Evolutionary conservation across 2,888 invertebrate species (phyloP).

Genomic region (Nomada lathburiana): DNA sequence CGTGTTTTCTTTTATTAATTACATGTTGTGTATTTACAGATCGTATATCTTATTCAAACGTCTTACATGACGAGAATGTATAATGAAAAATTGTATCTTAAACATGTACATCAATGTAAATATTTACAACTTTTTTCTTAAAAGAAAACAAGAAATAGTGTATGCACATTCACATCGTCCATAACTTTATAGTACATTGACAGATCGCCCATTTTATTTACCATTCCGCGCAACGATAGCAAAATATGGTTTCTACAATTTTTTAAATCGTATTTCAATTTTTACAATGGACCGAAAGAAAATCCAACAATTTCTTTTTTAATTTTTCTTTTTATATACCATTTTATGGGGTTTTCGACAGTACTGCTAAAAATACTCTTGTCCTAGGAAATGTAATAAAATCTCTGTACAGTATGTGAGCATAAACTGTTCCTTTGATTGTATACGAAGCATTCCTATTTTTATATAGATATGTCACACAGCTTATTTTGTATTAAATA

Average conservation of each 20-base stretch:
- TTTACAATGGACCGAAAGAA: background rate
- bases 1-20: conserved; percentile 41
- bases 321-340: background rate
- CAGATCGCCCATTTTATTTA: background rate
- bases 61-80: background rate
- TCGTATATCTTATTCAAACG: conserved; percentile 7
- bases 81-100: conserved; percentile 27
- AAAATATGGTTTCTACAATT: background rate
- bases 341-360: background rate
- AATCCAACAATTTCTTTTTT: background rate
- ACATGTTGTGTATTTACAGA: conserved; percentile 35
- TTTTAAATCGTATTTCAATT: background rate
- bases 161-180: background rate
- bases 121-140: conserved; percentile 20
- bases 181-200: background rate
- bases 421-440: conserved; percentile 59
- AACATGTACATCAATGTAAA: conserved; percentile 16
- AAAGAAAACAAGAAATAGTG: background rate
- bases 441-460: background rate
- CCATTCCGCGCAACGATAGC: background rate
- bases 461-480: background rate
- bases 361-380: background rate
- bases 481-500: background rate
- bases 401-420: conserved; percentile 46
- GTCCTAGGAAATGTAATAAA: background rate